phyloP scores from a whole-genome alignment of 2,113 vertebrate genomes.

The Apodemus sylvaticus region DNA sequence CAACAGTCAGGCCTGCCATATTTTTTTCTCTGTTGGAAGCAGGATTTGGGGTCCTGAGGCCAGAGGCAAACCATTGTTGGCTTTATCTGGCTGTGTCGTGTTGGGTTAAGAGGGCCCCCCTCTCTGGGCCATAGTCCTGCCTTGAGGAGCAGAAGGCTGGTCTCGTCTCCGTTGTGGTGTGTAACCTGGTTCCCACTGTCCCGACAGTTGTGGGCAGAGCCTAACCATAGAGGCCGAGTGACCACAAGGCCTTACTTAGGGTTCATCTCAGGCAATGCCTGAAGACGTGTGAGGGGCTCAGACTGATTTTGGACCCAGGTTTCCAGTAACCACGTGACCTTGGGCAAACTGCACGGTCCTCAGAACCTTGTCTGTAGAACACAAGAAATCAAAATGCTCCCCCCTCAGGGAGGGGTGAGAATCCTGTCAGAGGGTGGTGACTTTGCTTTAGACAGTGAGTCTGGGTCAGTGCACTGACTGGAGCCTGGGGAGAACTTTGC shows the following conservation, averaged over 20 bases:
- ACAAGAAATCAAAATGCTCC: not conserved
- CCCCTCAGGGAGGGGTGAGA: not conserved
- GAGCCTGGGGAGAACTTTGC: not conserved
- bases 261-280: not conserved
- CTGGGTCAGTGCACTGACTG: not conserved
- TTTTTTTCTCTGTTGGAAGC: not conserved
- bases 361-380: not conserved
- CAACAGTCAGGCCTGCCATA: not conserved
- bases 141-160: not conserved
- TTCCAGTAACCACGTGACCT: not conserved
- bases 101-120: too few species aligned
- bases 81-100: not conserved
- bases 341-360: not conserved
- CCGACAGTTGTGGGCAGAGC: not conserved
- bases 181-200: not conserved
- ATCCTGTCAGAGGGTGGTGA: not conserved
- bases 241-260: not conserved
- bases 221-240: not conserved
- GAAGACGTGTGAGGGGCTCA: not conserved
- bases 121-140: not conserved
- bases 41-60: not conserved
- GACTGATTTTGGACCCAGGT: not conserved
- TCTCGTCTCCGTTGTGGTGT: not conserved
- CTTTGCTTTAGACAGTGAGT: not conserved
- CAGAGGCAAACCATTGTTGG: not conserved